Evolutionary conservation across 2,888 invertebrate genomes (phyloP).

Genomic region (Cephus spinipes): DNA sequence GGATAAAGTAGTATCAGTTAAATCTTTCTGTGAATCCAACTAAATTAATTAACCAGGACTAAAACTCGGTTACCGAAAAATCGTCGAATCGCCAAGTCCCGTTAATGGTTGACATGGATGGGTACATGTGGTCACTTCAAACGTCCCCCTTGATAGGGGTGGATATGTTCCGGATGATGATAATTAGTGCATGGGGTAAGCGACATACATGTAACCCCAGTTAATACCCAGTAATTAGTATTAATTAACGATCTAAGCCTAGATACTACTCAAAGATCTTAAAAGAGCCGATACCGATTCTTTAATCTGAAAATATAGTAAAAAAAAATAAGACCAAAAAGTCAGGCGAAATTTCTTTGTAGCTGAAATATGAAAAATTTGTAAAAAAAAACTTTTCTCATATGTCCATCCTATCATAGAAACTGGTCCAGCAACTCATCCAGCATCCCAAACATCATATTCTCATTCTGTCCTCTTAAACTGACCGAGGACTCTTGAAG

Average conservation of each 20-base stretch:
- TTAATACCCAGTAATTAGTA: conserved; percentile 35
- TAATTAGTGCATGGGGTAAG: conserved; percentile 34
- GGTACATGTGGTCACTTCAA: conserved; percentile 46
- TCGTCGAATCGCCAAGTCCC: conserved; percentile 12
- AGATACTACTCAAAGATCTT: not conserved
- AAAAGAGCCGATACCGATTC: not conserved
- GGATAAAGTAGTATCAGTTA: conserved; percentile 22
- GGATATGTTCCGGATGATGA: conserved; percentile 29
- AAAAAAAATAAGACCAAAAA: not conserved
- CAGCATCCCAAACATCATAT: not conserved
- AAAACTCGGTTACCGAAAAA: conserved; percentile 41
- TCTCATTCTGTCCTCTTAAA: not conserved
- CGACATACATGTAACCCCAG: conserved; percentile 26
- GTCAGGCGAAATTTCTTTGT: not conserved
- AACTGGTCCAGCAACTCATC: not conserved
- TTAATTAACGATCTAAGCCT: conserved; percentile 33
- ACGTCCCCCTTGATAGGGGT: conserved; percentile 30
- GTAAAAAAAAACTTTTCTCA: conserved; percentile 41
- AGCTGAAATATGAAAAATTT: not conserved
- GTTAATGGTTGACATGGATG: conserved; percentile 39
- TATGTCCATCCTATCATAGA: conserved; percentile 23
- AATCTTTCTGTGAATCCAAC: conserved; percentile 11
- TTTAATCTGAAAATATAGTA: not conserved
- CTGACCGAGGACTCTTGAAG: not conserved
- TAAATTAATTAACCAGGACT: conserved; percentile 25